Base-by-base conservation (phyloP, 2,797 vertebrate genomes). In the Ibycter americanus region DNA sequence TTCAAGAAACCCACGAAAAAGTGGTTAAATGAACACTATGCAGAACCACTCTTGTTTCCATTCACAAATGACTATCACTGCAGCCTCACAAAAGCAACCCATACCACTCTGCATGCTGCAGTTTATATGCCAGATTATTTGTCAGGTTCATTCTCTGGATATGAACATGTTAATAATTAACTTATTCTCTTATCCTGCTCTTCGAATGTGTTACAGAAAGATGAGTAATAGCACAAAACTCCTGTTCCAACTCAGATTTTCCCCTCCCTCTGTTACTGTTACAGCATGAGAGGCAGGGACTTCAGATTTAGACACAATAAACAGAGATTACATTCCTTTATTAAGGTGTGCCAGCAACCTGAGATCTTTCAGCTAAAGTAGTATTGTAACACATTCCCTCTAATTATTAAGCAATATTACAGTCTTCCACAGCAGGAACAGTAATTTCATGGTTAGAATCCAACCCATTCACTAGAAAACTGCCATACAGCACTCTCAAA, bases 331-430 rank as follows among this genome's bases (percentile, higher is more conserved):
- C 95, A 97, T 97, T 98, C 97, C 96, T 96, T 51, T 55, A 96
- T 80, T 92, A 98, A 98, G 97, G 98, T 97, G 97, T 96, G 97
- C 95, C 97, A 96, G 97, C 98, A 98, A 98, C 95, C 93, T 31
- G 91, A 97, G 74, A 59, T 94, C 92, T 92, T 83, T 73, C 63
- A 94, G 78, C 76, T 82, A 90, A 59, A 81, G 18, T 52, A 95
- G 79, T 59, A 91, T 49, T 78, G 82, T 93, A 96, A 96, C 51
- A 70, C 91, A 65, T 88, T 91, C 87, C 96, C 96, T 67, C 87
- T 72, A 85, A 86, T 95, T 96, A 86, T 93, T 92, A 94, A 38
- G 73, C 94, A 96, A 81, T 86, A 89, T 38, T 87, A 93, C 76
- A 94, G 73, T 71, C 70, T 86, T 71, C 77, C 74, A 78, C 34